Conservation (phyloP, 2,888 invertebrate genomes). For the Lycocerus yunnanus region DNA sequence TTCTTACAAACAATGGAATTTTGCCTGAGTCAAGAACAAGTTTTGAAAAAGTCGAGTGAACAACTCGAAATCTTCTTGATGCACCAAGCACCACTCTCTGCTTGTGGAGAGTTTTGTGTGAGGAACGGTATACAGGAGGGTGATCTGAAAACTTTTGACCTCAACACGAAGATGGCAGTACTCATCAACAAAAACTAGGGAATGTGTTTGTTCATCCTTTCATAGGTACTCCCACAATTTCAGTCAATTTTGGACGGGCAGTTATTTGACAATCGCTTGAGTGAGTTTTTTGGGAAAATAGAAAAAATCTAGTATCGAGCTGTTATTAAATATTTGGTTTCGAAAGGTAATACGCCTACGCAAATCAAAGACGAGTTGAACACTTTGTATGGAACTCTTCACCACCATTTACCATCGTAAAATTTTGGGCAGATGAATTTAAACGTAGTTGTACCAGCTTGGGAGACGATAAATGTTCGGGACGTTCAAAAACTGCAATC, state of each 20-base stretch:
- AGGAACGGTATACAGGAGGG: no score
- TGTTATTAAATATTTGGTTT: background rate
- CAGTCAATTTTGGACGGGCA: no score
- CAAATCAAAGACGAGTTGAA: background rate
- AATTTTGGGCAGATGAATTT: background rate
- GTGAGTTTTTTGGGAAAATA: background rate
- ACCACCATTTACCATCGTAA: background rate
- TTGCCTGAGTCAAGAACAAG: no score
- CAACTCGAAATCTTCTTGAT: no score
- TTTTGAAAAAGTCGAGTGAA: no score
- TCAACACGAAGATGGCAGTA: background rate
- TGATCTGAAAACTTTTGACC: background rate
- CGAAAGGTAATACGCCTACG: no score
- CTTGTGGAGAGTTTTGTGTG: no score
- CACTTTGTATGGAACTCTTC: background rate
- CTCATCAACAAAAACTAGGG: background rate
- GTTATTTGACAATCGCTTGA: no score
- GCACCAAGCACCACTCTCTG: no score
- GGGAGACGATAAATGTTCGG: background rate
- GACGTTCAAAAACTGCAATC: background rate
- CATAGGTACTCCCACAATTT: background rate
- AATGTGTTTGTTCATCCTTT: background rate
- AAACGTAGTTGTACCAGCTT: background rate
- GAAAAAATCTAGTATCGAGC: background rate
- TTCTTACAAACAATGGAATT: no score